A percentile compares a stretch with the other conserved stretches of the same genome.
Evolutionary conservation across 1,140 invertebrate genomes (phyloP).

Genomic region (Sinonovacula constricta): DNA sequence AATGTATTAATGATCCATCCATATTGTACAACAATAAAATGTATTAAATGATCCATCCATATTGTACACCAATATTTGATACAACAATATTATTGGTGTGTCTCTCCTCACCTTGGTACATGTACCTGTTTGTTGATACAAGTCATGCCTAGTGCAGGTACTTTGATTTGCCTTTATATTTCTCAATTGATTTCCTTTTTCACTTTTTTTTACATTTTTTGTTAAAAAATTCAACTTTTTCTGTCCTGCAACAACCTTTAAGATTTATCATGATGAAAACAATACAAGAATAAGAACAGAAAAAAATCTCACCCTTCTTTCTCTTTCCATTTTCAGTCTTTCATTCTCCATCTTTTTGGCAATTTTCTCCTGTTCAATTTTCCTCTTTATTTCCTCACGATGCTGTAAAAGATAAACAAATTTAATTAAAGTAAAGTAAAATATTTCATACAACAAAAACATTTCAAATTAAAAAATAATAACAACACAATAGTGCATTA

Average conservation of each 20-base stretch:
- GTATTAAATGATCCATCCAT: too few relatives aligned
- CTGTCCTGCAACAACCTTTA: conserved; percentile 18
- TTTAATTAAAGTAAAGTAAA: conserved; percentile 55
- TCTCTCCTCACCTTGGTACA: too few relatives aligned
- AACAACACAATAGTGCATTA: background rate
- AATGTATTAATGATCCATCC: too few relatives aligned
- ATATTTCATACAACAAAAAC: background rate
- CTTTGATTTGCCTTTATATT: background rate
- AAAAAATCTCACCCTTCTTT: conserved; percentile 62
- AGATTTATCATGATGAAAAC: background rate
- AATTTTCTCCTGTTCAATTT: conserved; percentile 84
- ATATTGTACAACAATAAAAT: too few relatives aligned
- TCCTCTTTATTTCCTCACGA: conserved; percentile 72
- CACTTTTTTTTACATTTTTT: background rate
- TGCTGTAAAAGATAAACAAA: conserved; percentile 72
- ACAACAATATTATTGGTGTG: too few relatives aligned
- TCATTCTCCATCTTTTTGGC: conserved; percentile 59
- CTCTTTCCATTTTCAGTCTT: conserved; percentile 65
- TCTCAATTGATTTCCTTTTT: background rate
- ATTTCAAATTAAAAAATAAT: conserved; percentile 12
- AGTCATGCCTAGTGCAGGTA: background rate
- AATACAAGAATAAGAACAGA: too few relatives aligned
- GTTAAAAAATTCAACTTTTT: conserved; percentile 2
- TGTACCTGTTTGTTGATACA: background rate
- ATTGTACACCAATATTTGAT: too few relatives aligned